Evolutionary conservation across 2,113 vertebrate genomes (phyloP).

Genomic region (Phaetusa simplex): DNA sequence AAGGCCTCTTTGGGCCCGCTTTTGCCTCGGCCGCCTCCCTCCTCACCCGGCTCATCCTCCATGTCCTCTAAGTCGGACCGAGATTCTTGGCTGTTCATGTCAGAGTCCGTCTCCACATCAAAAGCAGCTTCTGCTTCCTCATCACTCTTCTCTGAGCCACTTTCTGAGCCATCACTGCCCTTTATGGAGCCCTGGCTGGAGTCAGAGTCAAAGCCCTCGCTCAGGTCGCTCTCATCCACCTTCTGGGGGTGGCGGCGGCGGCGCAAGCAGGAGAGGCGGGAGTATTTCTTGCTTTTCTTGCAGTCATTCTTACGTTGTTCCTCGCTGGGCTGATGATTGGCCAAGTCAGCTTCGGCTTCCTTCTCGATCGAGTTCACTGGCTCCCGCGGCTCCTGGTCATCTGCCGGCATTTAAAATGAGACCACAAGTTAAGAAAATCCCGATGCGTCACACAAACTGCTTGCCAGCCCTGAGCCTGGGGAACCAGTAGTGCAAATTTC

Average conservation of each 20-base stretch:
- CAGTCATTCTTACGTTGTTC: not conserved
- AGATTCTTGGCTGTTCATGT: slow-evolving; percentile 99
- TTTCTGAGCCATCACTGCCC: slow-evolving; percentile 89
- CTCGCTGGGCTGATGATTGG: not conserved
- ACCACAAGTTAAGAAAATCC: not conserved
- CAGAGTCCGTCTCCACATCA: slow-evolving; percentile 93
- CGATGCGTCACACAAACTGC: not conserved
- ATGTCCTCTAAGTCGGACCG: slow-evolving; percentile 96
- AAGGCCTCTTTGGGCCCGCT: not conserved
- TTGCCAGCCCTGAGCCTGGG: not conserved
- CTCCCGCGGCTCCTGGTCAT: slow-evolving; percentile 83
- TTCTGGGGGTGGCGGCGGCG: slow-evolving; percentile 85
- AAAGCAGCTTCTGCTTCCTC: slow-evolving; percentile 92
- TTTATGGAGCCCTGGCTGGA: slow-evolving; percentile 76
- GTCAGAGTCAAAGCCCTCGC: slow-evolving; percentile 91
- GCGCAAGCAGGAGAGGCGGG: slow-evolving; percentile 84
- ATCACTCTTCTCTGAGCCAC: slow-evolving; percentile 83
- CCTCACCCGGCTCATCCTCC: slow-evolving; percentile 77
- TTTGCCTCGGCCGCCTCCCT: not conserved
- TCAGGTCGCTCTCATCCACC: slow-evolving; percentile 93
- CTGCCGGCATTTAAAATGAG: slow-evolving; percentile 54
- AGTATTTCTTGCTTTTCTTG: slow-evolving; percentile 86
- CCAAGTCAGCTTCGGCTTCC: slow-evolving; percentile 44
- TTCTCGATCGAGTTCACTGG: slow-evolving; percentile 45
- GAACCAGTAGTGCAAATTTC: not conserved